A percentile compares a stretch with the other conserved stretches of the same genome.
These are phyloP conservation scores for Chesias legatella DNA, from an alignment of 2,888 invertebrate genomes.

Conservation along the genomic window DNA sequence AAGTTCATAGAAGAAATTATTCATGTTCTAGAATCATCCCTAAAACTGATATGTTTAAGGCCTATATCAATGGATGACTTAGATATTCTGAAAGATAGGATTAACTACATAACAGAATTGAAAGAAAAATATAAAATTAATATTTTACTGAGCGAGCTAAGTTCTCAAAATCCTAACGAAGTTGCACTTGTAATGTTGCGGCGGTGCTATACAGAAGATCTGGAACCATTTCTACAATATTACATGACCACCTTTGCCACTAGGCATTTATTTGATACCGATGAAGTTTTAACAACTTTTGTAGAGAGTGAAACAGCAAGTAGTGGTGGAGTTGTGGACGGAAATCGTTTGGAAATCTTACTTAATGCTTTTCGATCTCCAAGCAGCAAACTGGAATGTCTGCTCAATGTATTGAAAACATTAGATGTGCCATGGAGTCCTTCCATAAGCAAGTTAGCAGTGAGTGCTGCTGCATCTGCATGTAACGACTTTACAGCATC, in stretches of 20 bases:
- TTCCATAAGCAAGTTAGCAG: slow-evolving; percentile 53
- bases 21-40: slow-evolving; percentile 54
- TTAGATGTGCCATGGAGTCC: slow-evolving; percentile 70
- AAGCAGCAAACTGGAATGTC: slow-evolving; percentile 59
- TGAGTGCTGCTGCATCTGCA: slow-evolving; percentile 52
- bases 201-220: slow-evolving; percentile 74
- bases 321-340: slow-evolving; percentile 65
- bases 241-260: slow-evolving; percentile 66
- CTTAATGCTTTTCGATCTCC: slow-evolving; percentile 57
- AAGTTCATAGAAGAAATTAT: slow-evolving; percentile 67
- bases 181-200: slow-evolving; percentile 70
- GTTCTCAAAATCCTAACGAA: slow-evolving; percentile 63
- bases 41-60: slow-evolving; percentile 58
- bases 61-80: slow-evolving; percentile 71
- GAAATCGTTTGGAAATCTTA: slow-evolving; percentile 57
- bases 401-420: slow-evolving; percentile 65
- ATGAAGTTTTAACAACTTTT: slow-evolving; percentile 61
- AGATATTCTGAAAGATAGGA: slow-evolving; percentile 60
- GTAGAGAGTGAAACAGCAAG: slow-evolving; percentile 66
- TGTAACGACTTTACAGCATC: slow-evolving; percentile 61
- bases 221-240: slow-evolving; percentile 58
- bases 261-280: slow-evolving; percentile 63
- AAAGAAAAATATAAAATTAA: slow-evolving; percentile 74
- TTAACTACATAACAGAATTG: slow-evolving; percentile 61
- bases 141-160: slow-evolving; percentile 64